Evolutionary conservation across 2,797 vertebrate genomes (phyloP), one percentile per base, ranked within the genome.

Genomic region (Cuculus canorus): DNA sequence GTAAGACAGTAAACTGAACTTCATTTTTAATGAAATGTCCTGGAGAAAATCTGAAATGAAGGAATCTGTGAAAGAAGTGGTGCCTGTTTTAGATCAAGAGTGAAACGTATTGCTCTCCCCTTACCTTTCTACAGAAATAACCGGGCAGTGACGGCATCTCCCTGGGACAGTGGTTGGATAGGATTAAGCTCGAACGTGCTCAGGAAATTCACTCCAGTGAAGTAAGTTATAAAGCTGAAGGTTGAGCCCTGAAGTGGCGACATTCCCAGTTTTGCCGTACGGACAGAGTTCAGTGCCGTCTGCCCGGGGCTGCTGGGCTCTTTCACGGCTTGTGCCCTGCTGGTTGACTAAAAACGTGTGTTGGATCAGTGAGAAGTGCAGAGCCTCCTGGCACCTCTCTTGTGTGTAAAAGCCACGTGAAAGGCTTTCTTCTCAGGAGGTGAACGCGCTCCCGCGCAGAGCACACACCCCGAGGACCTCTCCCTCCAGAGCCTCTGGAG

Each of bases 281-380:
- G 0, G 2, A 5, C 28, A 13, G 14, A 30, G 54, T 48, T 66
- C 8, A 54, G 68, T 9, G 9, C 3, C 0, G 10, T 1, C 27
- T 5, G 3, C 45, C 15, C 45, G 3, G 45, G 11, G 10, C 45
- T 63, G 61, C 80, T 59, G 39, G 21, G 6, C 50, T n/a, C 27
- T 35, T 7, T 30, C 24, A 15, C 23, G n/a, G 13, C 43, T 32
- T 11, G 37, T 25, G 18, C 43, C 16, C 33, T 33, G 66, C 47
- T 24, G 28, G 15, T 27, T 77, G 45, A 25, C 52, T 12, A 18
- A 14, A 10, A 2, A 6, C 3, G 0, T 1, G 0, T 3, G 21
- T 39, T 32, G 23, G 11, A 1, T 1, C 14, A 47, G 57, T 24
- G 79, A 19, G 63, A 10, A 9, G 69, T 2, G 57, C 11, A 9